Conservation (phyloP, 2,888 invertebrate species). For the Lasioglossum figueresi region DNA sequence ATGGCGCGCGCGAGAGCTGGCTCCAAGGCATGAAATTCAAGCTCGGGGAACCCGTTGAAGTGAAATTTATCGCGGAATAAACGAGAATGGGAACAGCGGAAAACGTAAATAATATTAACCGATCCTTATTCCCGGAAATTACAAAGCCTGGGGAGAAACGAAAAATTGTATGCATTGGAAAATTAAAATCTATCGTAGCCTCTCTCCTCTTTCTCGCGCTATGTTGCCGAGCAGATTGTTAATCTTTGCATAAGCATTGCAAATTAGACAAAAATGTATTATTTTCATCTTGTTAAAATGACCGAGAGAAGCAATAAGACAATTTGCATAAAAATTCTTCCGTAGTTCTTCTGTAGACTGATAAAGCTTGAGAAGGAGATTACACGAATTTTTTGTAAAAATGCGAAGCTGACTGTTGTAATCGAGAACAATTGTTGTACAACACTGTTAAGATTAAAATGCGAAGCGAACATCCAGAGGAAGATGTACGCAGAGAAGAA, state of each 20-base stretch:
- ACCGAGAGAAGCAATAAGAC: too few relatives aligned
- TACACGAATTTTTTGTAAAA: too few relatives aligned
- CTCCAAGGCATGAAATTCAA: neutral
- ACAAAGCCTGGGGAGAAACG: neutral
- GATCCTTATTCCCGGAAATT: neutral
- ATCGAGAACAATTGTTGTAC: neutral
- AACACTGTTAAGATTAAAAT: neutral
- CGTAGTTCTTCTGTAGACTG: too few relatives aligned
- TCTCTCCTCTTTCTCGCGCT: neutral
- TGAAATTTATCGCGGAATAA: constrained; percentile 21
- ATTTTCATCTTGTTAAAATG: too few relatives aligned
- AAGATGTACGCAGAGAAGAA: neutral
- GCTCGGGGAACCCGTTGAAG: neutral
- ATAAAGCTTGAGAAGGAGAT: too few relatives aligned
- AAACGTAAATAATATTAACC: constrained; percentile 1
- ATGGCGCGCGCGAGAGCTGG: neutral
- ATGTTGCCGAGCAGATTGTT: neutral
- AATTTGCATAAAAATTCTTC: too few relatives aligned
- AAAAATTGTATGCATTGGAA: neutral
- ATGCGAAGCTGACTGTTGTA: too few relatives aligned
- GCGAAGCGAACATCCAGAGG: neutral
- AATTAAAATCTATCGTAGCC: neutral
- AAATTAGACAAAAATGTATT: too few relatives aligned
- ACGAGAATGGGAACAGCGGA: neutral
- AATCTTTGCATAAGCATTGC: neutral